phyloP scores from a whole-genome alignment of 64 coral and sea anemone species.

The Pocillopora damicornis region DNA sequence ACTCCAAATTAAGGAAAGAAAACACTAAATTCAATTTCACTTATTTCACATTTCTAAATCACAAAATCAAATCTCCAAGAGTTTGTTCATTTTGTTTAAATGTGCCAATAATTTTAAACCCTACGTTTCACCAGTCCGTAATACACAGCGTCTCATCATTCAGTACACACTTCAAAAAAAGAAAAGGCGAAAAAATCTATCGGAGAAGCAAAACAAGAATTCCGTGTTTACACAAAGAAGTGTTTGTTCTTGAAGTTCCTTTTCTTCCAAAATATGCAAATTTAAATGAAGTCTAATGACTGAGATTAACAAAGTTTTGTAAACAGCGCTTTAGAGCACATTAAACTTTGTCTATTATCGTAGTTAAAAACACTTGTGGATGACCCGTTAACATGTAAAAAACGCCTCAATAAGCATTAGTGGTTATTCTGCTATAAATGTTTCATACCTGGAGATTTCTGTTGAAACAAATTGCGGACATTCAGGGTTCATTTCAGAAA shows the following conservation, averaged over 20 bases:
- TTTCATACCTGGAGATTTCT: neutral
- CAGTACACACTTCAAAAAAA: too few relatives aligned
- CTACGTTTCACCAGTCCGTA: too few relatives aligned
- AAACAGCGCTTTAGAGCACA: neutral
- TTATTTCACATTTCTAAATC: too few relatives aligned
- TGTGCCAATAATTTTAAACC: too few relatives aligned
- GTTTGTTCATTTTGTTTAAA: too few relatives aligned
- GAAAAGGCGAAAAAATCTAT: too few relatives aligned
- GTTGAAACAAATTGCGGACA: neutral
- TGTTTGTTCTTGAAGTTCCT: neutral
- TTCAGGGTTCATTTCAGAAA: neutral
- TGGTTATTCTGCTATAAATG: neutral
- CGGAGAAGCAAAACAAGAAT: neutral
- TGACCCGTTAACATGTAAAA: neutral
- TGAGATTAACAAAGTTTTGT: constrained; percentile 1
- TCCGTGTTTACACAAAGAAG: neutral
- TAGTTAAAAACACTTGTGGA: neutral
- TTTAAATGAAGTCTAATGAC: neutral
- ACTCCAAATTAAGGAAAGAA: too few relatives aligned
- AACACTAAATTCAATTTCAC: too few relatives aligned
- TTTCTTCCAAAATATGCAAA: constrained; percentile 18
- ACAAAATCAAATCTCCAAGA: too few relatives aligned
- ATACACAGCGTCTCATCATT: too few relatives aligned
- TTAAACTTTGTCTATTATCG: neutral
- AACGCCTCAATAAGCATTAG: neutral